A percentile compares a stretch with the other conserved stretches of the same genome.
phyloP scores from a whole-genome alignment of 2,797 vertebrate genomes.

The Schizothorax lantsangensis region DNA sequence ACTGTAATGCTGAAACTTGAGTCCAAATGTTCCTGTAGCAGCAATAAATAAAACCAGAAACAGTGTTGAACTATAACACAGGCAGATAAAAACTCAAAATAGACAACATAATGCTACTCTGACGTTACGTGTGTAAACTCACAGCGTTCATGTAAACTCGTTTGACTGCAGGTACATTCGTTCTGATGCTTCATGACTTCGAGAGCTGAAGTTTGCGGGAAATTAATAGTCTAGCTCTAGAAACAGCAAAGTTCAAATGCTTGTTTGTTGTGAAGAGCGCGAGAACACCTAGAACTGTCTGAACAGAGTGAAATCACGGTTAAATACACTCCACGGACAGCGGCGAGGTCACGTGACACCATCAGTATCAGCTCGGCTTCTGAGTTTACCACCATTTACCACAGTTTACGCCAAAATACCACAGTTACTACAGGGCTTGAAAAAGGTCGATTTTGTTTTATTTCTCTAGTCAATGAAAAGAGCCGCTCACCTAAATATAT shows the following conservation, averaged over 20 bases:
- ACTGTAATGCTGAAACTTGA: slow-evolving; percentile 2
- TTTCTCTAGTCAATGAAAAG: background rate
- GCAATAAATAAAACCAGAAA: slow-evolving; percentile 29
- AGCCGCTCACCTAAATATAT: background rate
- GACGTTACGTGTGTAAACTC: slow-evolving; percentile 12
- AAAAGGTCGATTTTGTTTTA: accelerated
- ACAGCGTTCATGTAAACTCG: slow-evolving; percentile 15
- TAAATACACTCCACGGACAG: slow-evolving; percentile 16
- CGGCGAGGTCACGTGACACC: slow-evolving; percentile 10
- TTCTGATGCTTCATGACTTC: slow-evolving; percentile 10
- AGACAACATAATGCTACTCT: background rate
- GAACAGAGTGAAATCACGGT: slow-evolving; percentile 6
- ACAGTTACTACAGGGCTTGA: background rate
- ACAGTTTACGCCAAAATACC: slow-evolving; percentile 17
- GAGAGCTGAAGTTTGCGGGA: background rate
- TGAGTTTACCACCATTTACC: background rate
- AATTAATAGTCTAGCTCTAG: background rate
- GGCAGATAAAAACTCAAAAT: background rate
- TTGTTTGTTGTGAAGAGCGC: background rate
- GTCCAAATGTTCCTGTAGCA: slow-evolving; percentile 18
- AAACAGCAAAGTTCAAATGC: background rate
- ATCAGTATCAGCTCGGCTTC: slow-evolving; percentile 9
- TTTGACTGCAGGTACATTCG: slow-evolving; percentile 19
- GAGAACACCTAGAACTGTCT: background rate
- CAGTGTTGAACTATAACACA: background rate